phyloP scores from a whole-genome alignment of 1,140 invertebrate genomes.

The Platyura marginata region DNA sequence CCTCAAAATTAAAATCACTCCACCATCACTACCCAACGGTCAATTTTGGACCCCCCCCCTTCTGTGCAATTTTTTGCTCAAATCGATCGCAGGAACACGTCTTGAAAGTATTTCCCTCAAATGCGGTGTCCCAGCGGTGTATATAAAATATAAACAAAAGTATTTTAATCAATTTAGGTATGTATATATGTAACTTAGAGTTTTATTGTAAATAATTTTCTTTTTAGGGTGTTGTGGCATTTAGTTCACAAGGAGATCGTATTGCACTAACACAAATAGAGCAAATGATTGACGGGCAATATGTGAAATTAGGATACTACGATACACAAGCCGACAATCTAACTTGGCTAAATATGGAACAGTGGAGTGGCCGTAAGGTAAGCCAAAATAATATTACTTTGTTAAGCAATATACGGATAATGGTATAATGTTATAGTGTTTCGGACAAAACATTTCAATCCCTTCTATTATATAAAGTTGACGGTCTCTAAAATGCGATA shows the following conservation, averaged over 20 bases:
- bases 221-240: conserved; percentile 77
- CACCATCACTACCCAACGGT: no score
- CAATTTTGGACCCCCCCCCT: no score
- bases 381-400: conserved; percentile 1
- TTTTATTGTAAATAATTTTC: neutral
- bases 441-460: neutral
- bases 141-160: no score
- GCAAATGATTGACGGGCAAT: conserved; percentile 89
- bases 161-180: no score
- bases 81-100: no score
- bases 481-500: no score
- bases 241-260: conserved; percentile 93
- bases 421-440: neutral
- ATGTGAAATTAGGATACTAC: conserved; percentile 89
- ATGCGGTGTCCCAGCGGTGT: no score
- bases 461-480: neutral
- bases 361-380: conserved; percentile 60
- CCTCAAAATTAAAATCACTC: no score
- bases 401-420: neutral
- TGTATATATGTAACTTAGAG: no score
- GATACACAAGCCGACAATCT: conserved; percentile 89
- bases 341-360: conserved; percentile 77
- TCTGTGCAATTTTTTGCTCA: no score
- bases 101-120: no score
- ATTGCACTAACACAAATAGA: conserved; percentile 98